Base-by-base conservation (phyloP, 2,888 invertebrate species). In the Pristionchus entomophagus region DNA sequence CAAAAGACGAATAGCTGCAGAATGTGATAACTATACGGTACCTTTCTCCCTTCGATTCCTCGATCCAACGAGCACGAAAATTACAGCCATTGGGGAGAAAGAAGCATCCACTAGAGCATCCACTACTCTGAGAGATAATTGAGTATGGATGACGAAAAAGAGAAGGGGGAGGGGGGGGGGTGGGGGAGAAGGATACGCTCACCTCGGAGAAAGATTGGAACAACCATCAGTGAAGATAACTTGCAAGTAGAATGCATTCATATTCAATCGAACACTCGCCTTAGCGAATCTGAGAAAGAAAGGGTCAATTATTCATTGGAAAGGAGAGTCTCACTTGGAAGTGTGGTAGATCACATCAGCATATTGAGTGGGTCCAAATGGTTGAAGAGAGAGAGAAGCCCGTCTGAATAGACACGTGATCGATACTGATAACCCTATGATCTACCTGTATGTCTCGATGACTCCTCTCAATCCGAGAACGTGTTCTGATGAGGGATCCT, bases 311-410 rank as follows among this genome's bases (percentile, higher is more conserved):
- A 4, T 19, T 26, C 49, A 22, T 53, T 22, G 32, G 19, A 53
- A 22, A 17, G 6, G 32, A 22, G 17, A 35, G 59, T 38, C 49
- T 84, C 32, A 84, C 84, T 84, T 38, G 65, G 84, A 84, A 32
- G 69, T 84, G 59, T 84, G 84, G 17, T 84, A 84, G 62, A 84
- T 84, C 38, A 84, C 84, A 69, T 84, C 84, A 14, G 84, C 84
- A 51, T 69, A 84, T 84, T 84, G 84, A 69, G 84, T 84, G 49
- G 84, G 84, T 12, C 84, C 84, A 35, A 84, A 84, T 29, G 84
- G 84, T 69, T 84, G 84, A 22, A 84, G 22, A 8, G 84, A 41
- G 22, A 84, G 49, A 51, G 69, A 65, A 10, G 65, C 84, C 19
- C 69, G 41, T 32, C 84, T 45, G 51, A 49, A 84, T 29, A 45